A percentile compares a stretch with the other conserved stretches of the same genome.
Evolutionary conservation across 2,797 vertebrate genomes (phyloP).

Genomic region (Pipistrellus pygmaeus): DNA sequence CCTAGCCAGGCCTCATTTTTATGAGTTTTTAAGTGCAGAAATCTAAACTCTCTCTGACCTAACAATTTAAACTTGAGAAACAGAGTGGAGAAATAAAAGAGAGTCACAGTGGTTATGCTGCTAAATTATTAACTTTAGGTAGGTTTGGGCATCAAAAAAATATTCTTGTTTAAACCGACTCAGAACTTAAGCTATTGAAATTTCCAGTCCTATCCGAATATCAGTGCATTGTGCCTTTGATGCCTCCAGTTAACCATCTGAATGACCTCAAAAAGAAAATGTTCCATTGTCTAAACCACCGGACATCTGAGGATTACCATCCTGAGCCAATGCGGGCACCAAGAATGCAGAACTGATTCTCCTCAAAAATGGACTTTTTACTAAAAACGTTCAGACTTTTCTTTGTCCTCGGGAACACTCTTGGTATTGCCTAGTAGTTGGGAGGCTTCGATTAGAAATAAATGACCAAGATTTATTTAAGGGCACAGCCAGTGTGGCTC

Average conservation of each 20-base stretch:
- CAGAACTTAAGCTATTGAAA: background rate
- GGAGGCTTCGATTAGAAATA: background rate
- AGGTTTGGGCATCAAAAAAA: background rate
- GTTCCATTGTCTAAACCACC: background rate
- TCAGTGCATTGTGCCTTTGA: background rate
- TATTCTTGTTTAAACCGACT: background rate
- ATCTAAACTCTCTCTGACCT: background rate
- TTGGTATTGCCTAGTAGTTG: background rate
- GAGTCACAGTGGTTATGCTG: background rate
- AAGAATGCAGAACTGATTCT: background rate
- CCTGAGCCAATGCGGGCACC: background rate
- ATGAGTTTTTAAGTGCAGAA: background rate
- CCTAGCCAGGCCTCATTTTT: background rate
- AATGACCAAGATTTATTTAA: background rate
- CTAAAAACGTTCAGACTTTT: background rate
- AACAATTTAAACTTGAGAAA: conserved; percentile 18
- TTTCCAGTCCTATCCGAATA: background rate
- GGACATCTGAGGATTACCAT: background rate
- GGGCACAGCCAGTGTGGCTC: too few species aligned
- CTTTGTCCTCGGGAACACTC: background rate
- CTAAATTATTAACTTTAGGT: background rate
- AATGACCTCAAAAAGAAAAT: background rate
- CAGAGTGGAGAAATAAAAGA: background rate
- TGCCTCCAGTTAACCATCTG: background rate
- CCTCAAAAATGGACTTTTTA: background rate